Percentiles rank a stretch among this genome's conserved stretches.
Evolutionary conservation across 2,888 invertebrate genomes (phyloP).

Genomic region (Brassicogethes aeneus): DNA sequence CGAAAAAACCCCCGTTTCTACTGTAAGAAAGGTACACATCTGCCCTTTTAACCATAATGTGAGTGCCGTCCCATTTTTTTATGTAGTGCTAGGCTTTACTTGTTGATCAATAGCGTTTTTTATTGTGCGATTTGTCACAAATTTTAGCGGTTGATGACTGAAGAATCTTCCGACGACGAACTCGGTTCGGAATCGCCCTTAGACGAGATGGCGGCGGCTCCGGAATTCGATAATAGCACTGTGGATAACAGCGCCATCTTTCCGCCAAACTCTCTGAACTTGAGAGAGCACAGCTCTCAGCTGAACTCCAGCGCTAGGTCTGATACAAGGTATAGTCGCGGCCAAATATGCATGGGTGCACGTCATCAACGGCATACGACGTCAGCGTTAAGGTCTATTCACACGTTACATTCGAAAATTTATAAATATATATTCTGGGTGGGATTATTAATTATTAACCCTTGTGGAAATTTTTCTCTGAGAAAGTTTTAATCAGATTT

Average conservation of each 20-base stretch:
- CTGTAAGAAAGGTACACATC: constrained; percentile 46
- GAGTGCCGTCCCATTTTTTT: constrained; percentile 23
- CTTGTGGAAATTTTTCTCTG: too few species aligned
- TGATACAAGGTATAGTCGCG: constrained; percentile 60
- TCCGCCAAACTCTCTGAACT: constrained; percentile 55
- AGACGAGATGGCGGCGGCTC: constrained; percentile 57
- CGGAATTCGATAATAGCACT: constrained; percentile 48
- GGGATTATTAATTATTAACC: too few species aligned
- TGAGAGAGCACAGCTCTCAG: constrained; percentile 51
- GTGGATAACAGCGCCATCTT: constrained; percentile 44
- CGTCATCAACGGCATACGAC: too few species aligned
- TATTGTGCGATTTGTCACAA: not conserved
- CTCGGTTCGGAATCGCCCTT: constrained; percentile 76
- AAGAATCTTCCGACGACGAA: constrained; percentile 76
- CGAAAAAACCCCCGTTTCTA: constrained; percentile 59
- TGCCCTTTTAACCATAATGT: constrained; percentile 37
- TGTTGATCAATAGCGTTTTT: not conserved
- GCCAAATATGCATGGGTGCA: too few species aligned
- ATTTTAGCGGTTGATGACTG: constrained; percentile 50
- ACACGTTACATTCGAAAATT: constrained; percentile 30
- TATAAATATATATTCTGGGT: too few species aligned
- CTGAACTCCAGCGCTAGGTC: constrained; percentile 59
- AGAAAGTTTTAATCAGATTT: too few species aligned
- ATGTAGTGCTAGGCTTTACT: constrained; percentile 23
- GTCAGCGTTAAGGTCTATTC: too few species aligned